A percentile compares a stretch with the other conserved stretches of the same genome.
These are phyloP conservation scores for Stylophora pistillata DNA, from an alignment of 64 coral and sea anemone species.

Conservation along the genomic window DNA sequence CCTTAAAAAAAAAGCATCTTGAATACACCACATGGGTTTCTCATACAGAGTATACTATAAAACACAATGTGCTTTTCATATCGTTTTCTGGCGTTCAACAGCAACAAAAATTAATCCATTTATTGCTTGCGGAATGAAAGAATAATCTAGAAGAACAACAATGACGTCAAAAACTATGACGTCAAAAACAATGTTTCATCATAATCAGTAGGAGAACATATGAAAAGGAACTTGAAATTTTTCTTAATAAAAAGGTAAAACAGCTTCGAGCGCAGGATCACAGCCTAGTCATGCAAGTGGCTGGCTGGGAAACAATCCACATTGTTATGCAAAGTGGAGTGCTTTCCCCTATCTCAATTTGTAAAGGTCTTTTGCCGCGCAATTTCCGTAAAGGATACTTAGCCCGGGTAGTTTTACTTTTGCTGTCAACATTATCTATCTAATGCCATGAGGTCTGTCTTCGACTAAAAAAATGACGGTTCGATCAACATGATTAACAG, in stretches of 20 bases:
- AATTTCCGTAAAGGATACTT: conserved; percentile 50
- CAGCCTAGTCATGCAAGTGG: neutral
- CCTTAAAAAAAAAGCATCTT: neutral
- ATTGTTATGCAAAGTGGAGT: neutral
- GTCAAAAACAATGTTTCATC: neutral
- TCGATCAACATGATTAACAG: conserved; percentile 19
- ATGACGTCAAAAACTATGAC: neutral
- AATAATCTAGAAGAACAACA: conserved; percentile 27
- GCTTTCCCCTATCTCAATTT: conserved; percentile 15
- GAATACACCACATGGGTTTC: neutral
- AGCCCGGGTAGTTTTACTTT: conserved; percentile 1
- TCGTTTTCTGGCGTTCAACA: neutral
- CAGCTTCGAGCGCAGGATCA: neutral
- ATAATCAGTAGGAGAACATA: conserved; percentile 5
- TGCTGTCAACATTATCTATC: conserved; percentile 31
- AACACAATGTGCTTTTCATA: neutral
- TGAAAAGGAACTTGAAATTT: conserved; percentile 13
- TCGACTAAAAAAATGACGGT: conserved; percentile 28
- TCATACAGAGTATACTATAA: neutral
- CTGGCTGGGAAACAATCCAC: neutral
- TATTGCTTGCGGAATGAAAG: neutral
- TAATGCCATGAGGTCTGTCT: conserved; percentile 27
- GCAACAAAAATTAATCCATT: neutral
- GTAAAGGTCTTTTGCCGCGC: neutral
- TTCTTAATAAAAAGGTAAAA: neutral